A percentile compares a stretch with the other conserved stretches of the same genome.
Evolutionary conservation across 2,888 invertebrate genomes (phyloP).

Genomic region (Eutolmus rufibarbis): DNA sequence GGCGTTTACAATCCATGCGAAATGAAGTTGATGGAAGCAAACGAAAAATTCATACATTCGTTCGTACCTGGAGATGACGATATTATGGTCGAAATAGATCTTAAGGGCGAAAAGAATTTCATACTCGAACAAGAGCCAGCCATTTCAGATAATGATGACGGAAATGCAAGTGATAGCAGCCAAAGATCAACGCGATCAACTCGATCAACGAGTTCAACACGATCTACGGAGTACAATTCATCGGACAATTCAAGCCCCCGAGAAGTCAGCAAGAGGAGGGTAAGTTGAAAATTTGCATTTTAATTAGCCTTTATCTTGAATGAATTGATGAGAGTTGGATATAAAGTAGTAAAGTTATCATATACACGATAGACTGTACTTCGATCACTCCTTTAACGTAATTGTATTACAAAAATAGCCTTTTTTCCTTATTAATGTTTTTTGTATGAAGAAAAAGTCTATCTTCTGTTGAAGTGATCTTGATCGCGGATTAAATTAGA

Average conservation of each 20-base stretch:
- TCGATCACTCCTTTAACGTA: neutral
- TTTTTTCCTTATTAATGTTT: neutral
- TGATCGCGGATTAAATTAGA: neutral
- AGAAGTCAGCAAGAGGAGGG: constrained; percentile 11
- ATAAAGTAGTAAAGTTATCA: neutral
- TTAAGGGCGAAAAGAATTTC: constrained; percentile 50
- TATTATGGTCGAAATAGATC: constrained; percentile 44
- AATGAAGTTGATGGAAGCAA: constrained; percentile 54
- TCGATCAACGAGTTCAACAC: constrained; percentile 30
- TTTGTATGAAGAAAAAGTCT: neutral
- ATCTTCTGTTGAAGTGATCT: neutral
- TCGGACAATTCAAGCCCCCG: constrained; percentile 47
- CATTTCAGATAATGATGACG: constrained; percentile 52
- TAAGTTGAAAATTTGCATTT: constrained; percentile 14
- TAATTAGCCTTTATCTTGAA: neutral
- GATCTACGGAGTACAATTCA: neutral
- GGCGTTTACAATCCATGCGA: constrained; percentile 59
- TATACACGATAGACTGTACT: neutral
- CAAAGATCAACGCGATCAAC: constrained; percentile 50
- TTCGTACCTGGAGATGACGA: constrained; percentile 47
- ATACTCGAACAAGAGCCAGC: constrained; percentile 57
- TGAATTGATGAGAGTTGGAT: neutral
- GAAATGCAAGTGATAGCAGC: constrained; percentile 52
- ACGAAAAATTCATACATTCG: constrained; percentile 49
- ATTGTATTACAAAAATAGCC: neutral